These are phyloP conservation scores for Eubasilissa splendida DNA, from an alignment of 2,888 invertebrate genomes.

Conservation along the genomic window DNA sequence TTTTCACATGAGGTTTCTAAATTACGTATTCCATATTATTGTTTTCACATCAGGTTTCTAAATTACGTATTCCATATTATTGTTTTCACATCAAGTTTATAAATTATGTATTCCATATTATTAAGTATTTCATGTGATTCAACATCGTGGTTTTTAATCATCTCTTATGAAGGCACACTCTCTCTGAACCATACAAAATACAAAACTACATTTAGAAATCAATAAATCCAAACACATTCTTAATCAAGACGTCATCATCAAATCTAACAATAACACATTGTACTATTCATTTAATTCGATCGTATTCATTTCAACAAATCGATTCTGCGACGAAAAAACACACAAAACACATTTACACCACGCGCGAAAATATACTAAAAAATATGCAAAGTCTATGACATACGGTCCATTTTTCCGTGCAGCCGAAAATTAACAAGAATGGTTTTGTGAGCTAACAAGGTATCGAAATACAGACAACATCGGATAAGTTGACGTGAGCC, in stretches of 20 bases:
- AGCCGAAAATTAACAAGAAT: neutral
- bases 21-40: too few relatives aligned
- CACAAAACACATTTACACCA: neutral
- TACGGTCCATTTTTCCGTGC: neutral
- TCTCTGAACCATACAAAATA: neutral
- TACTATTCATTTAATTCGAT: conserved; percentile 24
- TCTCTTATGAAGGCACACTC: too few relatives aligned
- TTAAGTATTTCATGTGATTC: too few relatives aligned
- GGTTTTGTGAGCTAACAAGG: neutral
- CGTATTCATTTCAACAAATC: conserved; percentile 27
- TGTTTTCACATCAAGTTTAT: too few relatives aligned
- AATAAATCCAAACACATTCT: conserved; percentile 31
- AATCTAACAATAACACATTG: conserved; percentile 26
- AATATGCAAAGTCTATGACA: neutral
- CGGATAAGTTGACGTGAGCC: conserved; percentile 41
- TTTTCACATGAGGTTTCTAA: too few relatives aligned
- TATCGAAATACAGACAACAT: conserved; percentile 44
- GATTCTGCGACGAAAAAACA: neutral
- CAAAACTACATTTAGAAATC: conserved; percentile 35
- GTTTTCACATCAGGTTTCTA: too few relatives aligned
- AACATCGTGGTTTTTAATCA: too few relatives aligned
- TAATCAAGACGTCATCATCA: conserved; percentile 24
- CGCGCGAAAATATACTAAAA: neutral
- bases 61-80: too few relatives aligned
- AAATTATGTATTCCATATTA: too few relatives aligned